These are phyloP conservation scores for Genyomyrus donnyi DNA, from an alignment of 2,113 vertebrate genomes.

Conservation along the genomic window DNA sequence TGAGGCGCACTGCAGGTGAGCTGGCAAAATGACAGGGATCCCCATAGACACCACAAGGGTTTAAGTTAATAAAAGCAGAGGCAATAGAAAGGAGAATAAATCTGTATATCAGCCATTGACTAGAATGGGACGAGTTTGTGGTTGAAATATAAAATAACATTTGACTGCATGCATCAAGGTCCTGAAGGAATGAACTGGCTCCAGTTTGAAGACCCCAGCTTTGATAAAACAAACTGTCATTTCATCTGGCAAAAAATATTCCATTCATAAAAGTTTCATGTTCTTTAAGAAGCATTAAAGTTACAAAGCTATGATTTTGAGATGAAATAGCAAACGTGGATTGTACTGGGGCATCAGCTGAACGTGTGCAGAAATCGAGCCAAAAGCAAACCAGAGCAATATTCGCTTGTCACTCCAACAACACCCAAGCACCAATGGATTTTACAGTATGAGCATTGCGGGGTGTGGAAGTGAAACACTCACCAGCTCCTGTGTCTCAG, in stretches of 20 bases:
- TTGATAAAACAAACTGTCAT: neutral
- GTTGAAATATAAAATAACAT: neutral
- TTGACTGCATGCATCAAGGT: neutral
- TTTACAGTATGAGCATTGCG: neutral
- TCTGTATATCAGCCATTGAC: neutral
- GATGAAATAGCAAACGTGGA: neutral
- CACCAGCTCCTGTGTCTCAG: conserved; percentile 93
- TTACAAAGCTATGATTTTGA: neutral
- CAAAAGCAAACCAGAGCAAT: neutral
- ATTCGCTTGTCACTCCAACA: neutral
- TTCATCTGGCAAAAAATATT: neutral
- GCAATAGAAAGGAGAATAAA: neutral
- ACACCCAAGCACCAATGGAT: neutral
- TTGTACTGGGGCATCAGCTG: neutral
- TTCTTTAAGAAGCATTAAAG: neutral
- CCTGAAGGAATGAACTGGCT: neutral
- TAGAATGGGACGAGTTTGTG: neutral
- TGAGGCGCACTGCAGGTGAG: neutral
- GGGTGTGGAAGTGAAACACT: conserved; percentile 34
- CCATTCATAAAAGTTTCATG: neutral
- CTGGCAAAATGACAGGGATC: neutral
- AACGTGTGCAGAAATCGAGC: neutral
- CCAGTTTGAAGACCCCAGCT: neutral
- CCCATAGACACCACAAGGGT: neutral
- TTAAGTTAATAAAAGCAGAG: neutral